Evolutionary conservation across 2,888 invertebrate genomes (phyloP), one percentile per base, ranked within the genome.

Genomic region (Tetragnatha montana): DNA sequence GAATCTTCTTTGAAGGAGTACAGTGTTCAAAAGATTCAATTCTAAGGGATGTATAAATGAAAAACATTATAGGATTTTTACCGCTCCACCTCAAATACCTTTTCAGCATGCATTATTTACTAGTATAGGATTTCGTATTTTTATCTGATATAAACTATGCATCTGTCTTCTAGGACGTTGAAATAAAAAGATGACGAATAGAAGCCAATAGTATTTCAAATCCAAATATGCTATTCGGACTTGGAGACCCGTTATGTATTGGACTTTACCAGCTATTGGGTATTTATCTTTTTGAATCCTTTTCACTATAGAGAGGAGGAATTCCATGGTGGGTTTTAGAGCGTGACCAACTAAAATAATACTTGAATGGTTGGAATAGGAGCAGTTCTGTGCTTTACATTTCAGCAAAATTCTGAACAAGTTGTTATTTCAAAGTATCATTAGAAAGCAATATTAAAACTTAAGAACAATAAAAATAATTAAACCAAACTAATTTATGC

Each of bases 41-140:
- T 76, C 50, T 8, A 17, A 49, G 47, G 17, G 19, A n/a, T 76
- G 50, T 76, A 19, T 76, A 76, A 76, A 76, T 76, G 76, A 76
- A 76, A 76, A 76, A 49, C 17, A 50, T 76, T 21, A 74, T 74
- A 35, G 74, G 74, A 35, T 76, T 76, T 76, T 76, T 76, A 76
- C 76, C 50, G 35, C 22, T 76, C 50, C n/a, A 76, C 19, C 17
- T 49, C 17, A 76, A 50, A 14, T 19, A 21, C 47, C 50, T 47
- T 78, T 71, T 81, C 71, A 19, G 81, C 35, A 81, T 81, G 19
- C 81, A 71, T 71, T 81, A 81, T 81, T 50, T 71, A 81, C 49
- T 70, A 81, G 81, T 47, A 12, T 47, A 21, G 71, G 69, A 71
- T 71, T 81, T 19, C 12, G 19, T 17, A 81, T 70, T 49, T 71